Conservation (phyloP, 2,888 invertebrate species). For the Nudaria mundana region DNA sequence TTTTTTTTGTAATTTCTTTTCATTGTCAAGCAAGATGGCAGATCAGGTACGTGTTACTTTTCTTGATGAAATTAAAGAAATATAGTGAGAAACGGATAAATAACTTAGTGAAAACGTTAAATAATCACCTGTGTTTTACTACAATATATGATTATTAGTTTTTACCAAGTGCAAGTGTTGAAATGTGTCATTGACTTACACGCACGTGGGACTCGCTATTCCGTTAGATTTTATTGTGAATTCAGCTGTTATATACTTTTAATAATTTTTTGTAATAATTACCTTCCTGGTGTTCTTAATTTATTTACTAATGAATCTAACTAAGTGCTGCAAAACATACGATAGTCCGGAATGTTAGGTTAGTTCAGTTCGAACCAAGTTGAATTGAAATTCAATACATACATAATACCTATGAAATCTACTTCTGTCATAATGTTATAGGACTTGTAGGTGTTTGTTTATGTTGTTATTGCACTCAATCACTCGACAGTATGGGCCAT, state of each 20-base stretch:
- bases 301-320: no score
- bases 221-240: slow-evolving; percentile 6
- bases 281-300: no score
- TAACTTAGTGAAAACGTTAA: slow-evolving; percentile 19
- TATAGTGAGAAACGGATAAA: slow-evolving; percentile 11
- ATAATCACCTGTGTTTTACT: slow-evolving; percentile 7
- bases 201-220: slow-evolving; percentile 56
- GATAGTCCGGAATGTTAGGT: no score
- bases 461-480: no score
- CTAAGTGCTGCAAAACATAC: no score
- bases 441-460: no score
- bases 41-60: slow-evolving; percentile 86
- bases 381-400: no score
- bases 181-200: slow-evolving; percentile 42
- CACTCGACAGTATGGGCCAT: no score
- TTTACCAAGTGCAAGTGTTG: slow-evolving; percentile 33
- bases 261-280: neutral
- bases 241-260: neutral
- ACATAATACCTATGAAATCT: no score
- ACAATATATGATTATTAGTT: slow-evolving; percentile 17
- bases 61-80: slow-evolving; percentile 38
- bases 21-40: slow-evolving; percentile 87
- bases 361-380: no score
- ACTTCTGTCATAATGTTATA: no score
- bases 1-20: slow-evolving; percentile 61